A percentile compares a stretch with the other conserved stretches of the same genome.
These are phyloP conservation scores for Brevimyrus niger DNA, from an alignment of 2,113 vertebrate species.

Conservation along the genomic window DNA sequence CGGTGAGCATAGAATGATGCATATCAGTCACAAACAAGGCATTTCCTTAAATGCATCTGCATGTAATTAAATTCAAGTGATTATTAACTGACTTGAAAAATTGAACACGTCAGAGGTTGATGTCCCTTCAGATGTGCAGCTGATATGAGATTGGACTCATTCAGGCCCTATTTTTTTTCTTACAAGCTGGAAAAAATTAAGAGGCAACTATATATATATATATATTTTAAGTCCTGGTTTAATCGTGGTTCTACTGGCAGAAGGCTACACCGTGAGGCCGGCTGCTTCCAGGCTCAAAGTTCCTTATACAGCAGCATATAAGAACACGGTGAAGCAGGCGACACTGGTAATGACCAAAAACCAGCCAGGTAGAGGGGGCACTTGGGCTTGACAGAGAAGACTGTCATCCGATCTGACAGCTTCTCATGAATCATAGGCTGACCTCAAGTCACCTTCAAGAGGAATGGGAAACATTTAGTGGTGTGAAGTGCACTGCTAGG, in stretches of 20 bases:
- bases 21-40: neutral
- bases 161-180: neutral
- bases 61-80: neutral
- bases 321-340: neutral
- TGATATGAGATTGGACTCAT: neutral
- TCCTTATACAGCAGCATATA: neutral
- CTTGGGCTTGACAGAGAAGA: neutral
- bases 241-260: neutral
- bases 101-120: neutral
- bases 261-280: neutral
- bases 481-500: neutral
- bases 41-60: neutral
- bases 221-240: neutral
- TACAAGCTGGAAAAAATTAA: neutral
- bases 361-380: neutral
- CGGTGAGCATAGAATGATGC: neutral
- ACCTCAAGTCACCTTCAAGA: neutral
- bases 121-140: neutral
- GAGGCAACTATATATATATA: neutral
- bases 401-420: neutral
- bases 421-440: neutral
- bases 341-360: neutral
- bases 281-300: neutral
- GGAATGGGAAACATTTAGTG: neutral
- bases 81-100: neutral